Percentiles rank a stretch among this genome's conserved stretches.
These are phyloP conservation scores for Huso huso DNA, from an alignment of 2,797 vertebrate species.

Conservation along the genomic window DNA sequence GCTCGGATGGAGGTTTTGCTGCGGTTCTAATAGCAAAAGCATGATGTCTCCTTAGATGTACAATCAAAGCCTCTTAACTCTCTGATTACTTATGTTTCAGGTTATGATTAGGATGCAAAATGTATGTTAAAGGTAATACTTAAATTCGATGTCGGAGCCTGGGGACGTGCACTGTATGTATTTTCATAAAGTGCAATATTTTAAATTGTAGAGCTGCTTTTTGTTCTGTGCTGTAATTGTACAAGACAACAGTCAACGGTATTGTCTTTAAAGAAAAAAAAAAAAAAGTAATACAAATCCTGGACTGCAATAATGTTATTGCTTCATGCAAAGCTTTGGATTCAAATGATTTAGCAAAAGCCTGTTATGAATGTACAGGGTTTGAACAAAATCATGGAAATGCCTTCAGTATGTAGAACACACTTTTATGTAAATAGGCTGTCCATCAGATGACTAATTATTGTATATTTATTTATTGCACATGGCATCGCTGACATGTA, in stretches of 20 bases:
- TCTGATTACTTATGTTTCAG: constrained; percentile 93
- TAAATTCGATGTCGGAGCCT: constrained; percentile 37
- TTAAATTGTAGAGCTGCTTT: background rate
- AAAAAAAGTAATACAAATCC: background rate
- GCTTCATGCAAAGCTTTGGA: constrained; percentile 13
- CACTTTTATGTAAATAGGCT: too few relatives aligned
- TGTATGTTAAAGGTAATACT: constrained; percentile 51
- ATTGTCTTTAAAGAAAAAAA: background rate
- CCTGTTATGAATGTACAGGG: background rate
- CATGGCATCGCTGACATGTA: too few relatives aligned
- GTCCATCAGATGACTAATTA: too few relatives aligned
- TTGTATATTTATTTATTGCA: too few relatives aligned
- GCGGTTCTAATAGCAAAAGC: constrained; percentile 93
- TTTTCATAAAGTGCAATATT: background rate
- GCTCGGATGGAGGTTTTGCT: constrained; percentile 85
- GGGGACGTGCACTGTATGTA: constrained; percentile 21
- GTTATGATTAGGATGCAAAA: constrained; percentile 96
- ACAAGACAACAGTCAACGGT: constrained; percentile 2
- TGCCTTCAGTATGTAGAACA: too few relatives aligned
- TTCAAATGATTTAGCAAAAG: constrained; percentile 22
- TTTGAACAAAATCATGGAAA: too few relatives aligned
- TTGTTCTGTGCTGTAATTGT: background rate
- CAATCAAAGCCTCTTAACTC: constrained; percentile 98
- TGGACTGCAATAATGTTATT: background rate
- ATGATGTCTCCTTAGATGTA: constrained; percentile 93